Evolutionary conservation across 1,140 invertebrate genomes (phyloP).

Genomic region (Drosophila persimilis): DNA sequence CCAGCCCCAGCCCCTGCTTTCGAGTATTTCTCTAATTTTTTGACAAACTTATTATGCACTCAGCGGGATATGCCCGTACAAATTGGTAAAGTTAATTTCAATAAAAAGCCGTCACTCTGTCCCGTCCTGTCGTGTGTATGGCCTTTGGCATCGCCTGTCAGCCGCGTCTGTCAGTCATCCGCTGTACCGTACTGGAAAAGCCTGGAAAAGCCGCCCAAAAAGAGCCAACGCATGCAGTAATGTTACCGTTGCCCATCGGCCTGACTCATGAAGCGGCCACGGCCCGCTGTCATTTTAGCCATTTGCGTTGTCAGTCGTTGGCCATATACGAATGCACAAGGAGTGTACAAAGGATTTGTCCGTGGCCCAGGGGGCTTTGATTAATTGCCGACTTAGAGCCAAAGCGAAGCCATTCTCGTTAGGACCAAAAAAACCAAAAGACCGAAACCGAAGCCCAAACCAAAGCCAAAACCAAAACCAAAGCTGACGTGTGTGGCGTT

Average conservation of each 20-base stretch:
- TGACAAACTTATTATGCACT: conserved; percentile 52
- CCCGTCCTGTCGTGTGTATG: conserved; percentile 24
- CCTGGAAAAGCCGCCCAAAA: conserved; percentile 59
- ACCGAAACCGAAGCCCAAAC: not conserved
- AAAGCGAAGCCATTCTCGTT: conserved; percentile 60
- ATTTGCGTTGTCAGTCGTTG: conserved; percentile 76
- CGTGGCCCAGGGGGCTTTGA: conserved; percentile 75
- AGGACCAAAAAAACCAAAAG: conserved; percentile 32
- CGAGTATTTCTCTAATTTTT: conserved; percentile 34
- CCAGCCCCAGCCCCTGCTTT: not conserved
- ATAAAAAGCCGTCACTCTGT: conserved; percentile 59
- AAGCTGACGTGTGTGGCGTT: conserved; percentile 66
- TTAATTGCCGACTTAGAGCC: conserved; percentile 79
- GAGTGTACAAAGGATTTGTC: conserved; percentile 72
- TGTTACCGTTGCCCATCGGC: conserved; percentile 75
- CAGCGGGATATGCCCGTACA: conserved; percentile 25
- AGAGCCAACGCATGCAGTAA: conserved; percentile 56
- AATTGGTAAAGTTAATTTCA: conserved; percentile 70
- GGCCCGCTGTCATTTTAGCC: conserved; percentile 74
- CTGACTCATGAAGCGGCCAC: conserved; percentile 68
- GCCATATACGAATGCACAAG: conserved; percentile 60
- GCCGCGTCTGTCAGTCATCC: conserved; percentile 47
- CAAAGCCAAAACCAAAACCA: conserved; percentile 26
- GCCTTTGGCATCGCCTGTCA: conserved; percentile 68
- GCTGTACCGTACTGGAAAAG: not conserved